phyloP scores from a whole-genome alignment of 1,140 invertebrate genomes.

The Drosophila parabipectinata region DNA sequence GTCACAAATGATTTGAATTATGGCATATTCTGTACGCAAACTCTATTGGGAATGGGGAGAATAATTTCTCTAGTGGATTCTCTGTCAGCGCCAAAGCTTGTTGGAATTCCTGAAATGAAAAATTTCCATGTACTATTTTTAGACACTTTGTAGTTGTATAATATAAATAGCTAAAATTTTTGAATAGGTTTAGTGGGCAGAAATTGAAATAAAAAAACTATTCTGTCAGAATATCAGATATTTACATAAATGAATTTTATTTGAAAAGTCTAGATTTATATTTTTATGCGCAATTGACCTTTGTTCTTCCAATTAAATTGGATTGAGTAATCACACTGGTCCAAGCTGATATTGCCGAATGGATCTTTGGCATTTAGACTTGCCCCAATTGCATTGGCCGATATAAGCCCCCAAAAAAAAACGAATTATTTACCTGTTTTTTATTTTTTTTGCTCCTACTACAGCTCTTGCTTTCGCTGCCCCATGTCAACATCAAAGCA shows the following conservation, averaged over 20 bases:
- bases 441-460: neutral
- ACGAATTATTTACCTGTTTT: conserved; percentile 33
- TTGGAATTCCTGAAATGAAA: neutral
- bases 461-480: neutral
- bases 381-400: conserved; percentile 21
- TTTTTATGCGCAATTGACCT: no score
- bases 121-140: neutral
- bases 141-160: neutral
- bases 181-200: neutral
- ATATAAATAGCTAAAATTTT: neutral
- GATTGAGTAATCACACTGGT: neutral
- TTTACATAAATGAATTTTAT: no score
- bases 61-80: conserved; percentile 21
- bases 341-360: no score
- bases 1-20: conserved; percentile 48
- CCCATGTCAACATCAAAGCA: conserved; percentile 50
- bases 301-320: no score
- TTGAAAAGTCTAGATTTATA: no score
- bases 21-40: conserved; percentile 25
- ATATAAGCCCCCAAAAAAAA: conserved; percentile 17
- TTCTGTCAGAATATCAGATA: no score
- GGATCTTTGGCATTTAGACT: conserved; percentile 22
- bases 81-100: conserved; percentile 6
- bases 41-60: neutral
- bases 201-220: neutral